phyloP scores from a whole-genome alignment of 2,888 invertebrate species.

The Conistra vaccinii region DNA sequence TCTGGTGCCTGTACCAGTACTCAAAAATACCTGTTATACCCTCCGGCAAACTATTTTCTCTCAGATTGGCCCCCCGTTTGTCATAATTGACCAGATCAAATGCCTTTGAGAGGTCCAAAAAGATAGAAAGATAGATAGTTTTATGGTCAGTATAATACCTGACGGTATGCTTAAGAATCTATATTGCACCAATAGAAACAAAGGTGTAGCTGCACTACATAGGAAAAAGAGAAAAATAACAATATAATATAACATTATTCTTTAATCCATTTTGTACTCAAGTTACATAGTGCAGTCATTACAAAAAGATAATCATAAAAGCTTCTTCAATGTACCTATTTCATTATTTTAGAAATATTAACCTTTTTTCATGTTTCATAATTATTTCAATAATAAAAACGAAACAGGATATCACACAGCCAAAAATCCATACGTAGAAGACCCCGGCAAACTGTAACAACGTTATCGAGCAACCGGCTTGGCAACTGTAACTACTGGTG shows the following conservation, averaged over 20 bases:
- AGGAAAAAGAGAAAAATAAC: not conserved
- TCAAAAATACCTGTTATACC: too few species aligned
- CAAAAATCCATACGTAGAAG: conserved; percentile 74
- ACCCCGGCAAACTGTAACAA: conserved; percentile 75
- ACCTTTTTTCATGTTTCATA: conserved; percentile 24
- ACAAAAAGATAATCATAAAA: not conserved
- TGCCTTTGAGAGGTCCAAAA: too few species aligned
- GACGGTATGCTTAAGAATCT: too few species aligned
- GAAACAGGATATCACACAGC: conserved; percentile 73
- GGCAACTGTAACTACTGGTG: conserved; percentile 80
- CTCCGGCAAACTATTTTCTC: too few species aligned
- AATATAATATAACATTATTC: not conserved
- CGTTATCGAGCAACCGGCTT: conserved; percentile 79
- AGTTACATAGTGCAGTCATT: not conserved
- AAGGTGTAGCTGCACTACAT: not conserved
- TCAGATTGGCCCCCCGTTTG: too few species aligned
- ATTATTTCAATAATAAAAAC: conserved; percentile 75
- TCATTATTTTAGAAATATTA: conserved; percentile 11
- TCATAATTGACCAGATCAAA: too few species aligned
- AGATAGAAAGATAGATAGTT: too few species aligned
- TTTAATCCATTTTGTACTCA: not conserved
- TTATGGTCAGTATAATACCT: too few species aligned
- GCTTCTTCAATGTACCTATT: not conserved
- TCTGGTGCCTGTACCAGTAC: too few species aligned
- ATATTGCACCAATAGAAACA: too few species aligned